These are phyloP conservation scores for Fopius arisanus DNA, from an alignment of 1,140 invertebrate genomes.

Conservation along the genomic window DNA sequence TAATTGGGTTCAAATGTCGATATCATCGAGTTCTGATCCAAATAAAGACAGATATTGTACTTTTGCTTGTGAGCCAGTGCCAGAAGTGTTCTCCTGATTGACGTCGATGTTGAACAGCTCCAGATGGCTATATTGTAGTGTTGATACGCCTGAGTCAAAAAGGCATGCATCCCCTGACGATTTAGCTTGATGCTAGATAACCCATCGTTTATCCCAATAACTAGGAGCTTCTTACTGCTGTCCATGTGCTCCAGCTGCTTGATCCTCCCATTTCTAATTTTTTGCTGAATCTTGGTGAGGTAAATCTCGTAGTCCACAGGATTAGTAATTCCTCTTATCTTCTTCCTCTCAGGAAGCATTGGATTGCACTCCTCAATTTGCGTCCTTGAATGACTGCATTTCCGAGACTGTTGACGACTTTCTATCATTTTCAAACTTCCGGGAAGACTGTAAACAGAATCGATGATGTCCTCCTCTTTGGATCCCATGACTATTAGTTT, in stretches of 20 bases:
- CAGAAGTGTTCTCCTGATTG: neutral
- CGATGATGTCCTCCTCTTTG: conserved; percentile 88
- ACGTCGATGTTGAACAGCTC: neutral
- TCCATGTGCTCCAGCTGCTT: neutral
- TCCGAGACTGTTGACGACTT: neutral
- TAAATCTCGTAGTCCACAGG: conserved; percentile 84
- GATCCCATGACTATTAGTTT: conserved; percentile 99
- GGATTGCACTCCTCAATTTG: neutral
- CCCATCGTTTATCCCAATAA: neutral
- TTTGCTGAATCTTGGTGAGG: conserved; percentile 80
- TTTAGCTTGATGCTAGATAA: neutral
- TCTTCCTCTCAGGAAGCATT: neutral
- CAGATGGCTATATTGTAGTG: neutral
- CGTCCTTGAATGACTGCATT: neutral
- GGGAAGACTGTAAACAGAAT: conserved; percentile 58
- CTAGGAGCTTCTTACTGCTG: neutral
- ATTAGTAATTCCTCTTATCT: conserved; percentile 70
- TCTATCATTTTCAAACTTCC: conserved; percentile 64
- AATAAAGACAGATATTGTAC: neutral
- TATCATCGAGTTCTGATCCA: neutral
- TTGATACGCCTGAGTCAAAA: neutral
- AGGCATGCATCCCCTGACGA: neutral
- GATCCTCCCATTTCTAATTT: conserved; percentile 68
- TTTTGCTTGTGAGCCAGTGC: neutral
- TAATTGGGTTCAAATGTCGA: neutral